Conservation (phyloP, 2,113 vertebrate species). For the Caranx melampygus region DNA sequence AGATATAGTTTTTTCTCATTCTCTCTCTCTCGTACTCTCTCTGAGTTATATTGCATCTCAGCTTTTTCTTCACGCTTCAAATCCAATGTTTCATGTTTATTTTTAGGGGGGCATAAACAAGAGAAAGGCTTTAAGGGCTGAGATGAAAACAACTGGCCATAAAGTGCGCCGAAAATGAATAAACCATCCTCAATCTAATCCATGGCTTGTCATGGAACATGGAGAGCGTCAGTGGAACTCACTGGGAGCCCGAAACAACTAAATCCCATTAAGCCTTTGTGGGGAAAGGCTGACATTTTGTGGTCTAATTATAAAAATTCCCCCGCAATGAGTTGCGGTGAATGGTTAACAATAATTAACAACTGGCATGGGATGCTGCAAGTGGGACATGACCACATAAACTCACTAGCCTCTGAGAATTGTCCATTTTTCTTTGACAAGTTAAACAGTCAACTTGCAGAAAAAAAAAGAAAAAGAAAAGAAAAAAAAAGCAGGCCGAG, state of each 20-base stretch:
- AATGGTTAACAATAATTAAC: constrained; percentile 82
- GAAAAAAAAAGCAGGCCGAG: not conserved
- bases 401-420: constrained; percentile 41
- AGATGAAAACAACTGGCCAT: constrained; percentile 75
- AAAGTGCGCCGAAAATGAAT: constrained; percentile 75
- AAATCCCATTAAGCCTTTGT: constrained; percentile 86
- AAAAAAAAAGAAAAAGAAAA: not conserved
- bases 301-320: constrained; percentile 85
- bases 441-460: constrained; percentile 51
- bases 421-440: constrained; percentile 56
- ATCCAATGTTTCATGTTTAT: constrained; percentile 81
- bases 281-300: constrained; percentile 82
- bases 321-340: constrained; percentile 74
- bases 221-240: constrained; percentile 71
- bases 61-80: constrained; percentile 77
- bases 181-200: constrained; percentile 80
- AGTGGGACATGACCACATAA: constrained; percentile 63
- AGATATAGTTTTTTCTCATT: constrained; percentile 42
- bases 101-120: constrained; percentile 74
- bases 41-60: constrained; percentile 67
- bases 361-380: constrained; percentile 67
- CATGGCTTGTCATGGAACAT: constrained; percentile 72
- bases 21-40: constrained; percentile 36
- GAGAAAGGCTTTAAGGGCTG: constrained; percentile 75
- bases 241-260: constrained; percentile 74